phyloP scores from a whole-genome alignment of 2,797 vertebrate genomes.

The Sarcoramphus papa region DNA sequence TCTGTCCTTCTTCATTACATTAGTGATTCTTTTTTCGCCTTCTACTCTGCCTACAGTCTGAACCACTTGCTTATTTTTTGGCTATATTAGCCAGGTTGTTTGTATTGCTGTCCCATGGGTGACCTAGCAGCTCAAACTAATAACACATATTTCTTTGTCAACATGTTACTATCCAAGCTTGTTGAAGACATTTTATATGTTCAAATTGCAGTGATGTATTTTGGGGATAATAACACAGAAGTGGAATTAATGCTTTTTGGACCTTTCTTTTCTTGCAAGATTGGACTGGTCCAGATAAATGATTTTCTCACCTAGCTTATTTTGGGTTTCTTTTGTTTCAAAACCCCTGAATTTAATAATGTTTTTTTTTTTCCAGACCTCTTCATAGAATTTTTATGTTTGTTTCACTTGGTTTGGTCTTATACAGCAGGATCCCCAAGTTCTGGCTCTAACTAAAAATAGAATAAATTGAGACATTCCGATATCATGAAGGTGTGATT shows the following conservation, averaged over 20 bases:
- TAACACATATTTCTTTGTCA: conserved; percentile 47
- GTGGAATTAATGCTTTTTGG: conserved; percentile 42
- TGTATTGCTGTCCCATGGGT: not conserved
- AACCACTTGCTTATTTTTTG: not conserved
- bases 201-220: conserved; percentile 37
- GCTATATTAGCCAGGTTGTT: conserved; percentile 26
- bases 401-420: not conserved
- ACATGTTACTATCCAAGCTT: conserved; percentile 9
- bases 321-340: not conserved
- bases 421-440: not conserved
- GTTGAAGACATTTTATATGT: conserved; percentile 37
- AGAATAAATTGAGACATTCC: not conserved
- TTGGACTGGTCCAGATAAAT: not conserved
- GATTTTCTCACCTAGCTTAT: not conserved
- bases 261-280: conserved; percentile 44
- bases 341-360: not conserved
- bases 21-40: conserved; percentile 11
- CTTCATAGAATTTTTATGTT: not conserved
- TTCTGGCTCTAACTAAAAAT: not conserved
- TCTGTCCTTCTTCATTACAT: conserved; percentile 54
- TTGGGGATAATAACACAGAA: conserved; percentile 36
- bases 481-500: not conserved
- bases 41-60: not conserved
- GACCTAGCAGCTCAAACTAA: conserved; percentile 32
- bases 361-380: not conserved